phyloP scores from a whole-genome alignment of 2,113 vertebrate genomes.

The Puntigrus tetrazona region DNA sequence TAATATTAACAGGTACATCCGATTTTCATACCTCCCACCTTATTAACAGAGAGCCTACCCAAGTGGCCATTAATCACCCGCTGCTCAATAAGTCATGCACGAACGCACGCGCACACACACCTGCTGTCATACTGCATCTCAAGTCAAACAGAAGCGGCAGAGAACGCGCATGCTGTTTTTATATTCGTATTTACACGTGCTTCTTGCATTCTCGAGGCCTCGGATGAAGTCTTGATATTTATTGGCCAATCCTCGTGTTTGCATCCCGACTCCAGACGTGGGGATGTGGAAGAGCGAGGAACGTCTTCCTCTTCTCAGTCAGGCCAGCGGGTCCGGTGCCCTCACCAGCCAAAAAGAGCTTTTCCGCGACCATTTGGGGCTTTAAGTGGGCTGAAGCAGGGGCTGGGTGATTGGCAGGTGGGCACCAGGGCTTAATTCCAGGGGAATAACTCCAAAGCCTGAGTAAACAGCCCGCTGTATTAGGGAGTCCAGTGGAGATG shows the following conservation, averaged over 20 bases:
- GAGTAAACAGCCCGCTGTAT: constrained; percentile 54
- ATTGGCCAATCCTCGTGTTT: neutral
- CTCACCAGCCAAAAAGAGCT: constrained; percentile 13
- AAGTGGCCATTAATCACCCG: constrained; percentile 56
- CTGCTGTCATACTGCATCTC: neutral
- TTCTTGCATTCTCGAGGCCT: neutral
- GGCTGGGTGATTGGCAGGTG: constrained; percentile 57
- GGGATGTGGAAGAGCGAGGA: neutral
- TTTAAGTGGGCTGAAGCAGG: constrained; percentile 8
- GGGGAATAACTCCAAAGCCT: constrained; percentile 51
- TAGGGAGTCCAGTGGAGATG: constrained; percentile 41
- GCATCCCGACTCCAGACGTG: neutral
- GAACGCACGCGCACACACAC: neutral
- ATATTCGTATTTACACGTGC: neutral
- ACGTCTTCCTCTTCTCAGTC: neutral
- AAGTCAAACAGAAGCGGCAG: neutral
- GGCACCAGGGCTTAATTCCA: constrained; percentile 49
- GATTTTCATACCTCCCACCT: constrained; percentile 61
- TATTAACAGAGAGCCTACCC: constrained; percentile 52
- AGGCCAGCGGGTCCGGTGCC: neutral
- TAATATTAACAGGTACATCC: constrained; percentile 63
- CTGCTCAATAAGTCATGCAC: constrained; percentile 42
- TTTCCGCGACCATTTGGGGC: constrained; percentile 10
- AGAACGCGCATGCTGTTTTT: neutral
- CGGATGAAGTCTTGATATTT: neutral